Evolutionary conservation across 2,113 vertebrate genomes (phyloP), one percentile per base, ranked within the genome.

Genomic region (Arenaria interpres): DNA sequence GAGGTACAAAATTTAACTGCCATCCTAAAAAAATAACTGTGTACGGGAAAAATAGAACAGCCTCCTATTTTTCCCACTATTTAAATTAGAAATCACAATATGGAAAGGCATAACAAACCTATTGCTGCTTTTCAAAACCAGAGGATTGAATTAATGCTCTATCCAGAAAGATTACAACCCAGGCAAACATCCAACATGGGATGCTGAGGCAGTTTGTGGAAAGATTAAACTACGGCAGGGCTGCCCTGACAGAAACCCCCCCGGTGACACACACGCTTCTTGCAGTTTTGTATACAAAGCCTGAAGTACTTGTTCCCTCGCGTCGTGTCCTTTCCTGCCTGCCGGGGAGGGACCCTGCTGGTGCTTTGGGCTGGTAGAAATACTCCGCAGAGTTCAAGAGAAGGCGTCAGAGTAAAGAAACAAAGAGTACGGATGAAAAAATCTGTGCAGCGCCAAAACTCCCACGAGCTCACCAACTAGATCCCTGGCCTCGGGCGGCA

Each of bases 151-250:
- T 46, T 69, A 14, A 41, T 77, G 77, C 86, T 63, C 64, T 39
- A 25, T 27, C 63, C 79, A 77, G 62, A 32, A 85, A 83, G 83
- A 86, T 76, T 56, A 51, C 20, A 78, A 27, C 5, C 20, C 76
- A 94, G 87, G 89, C 93, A 91, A 64, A n/a, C 39, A 50, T 57
- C 86, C 87, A 81, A 7, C 37, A 3, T 33, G 3, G 10, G 90
- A 19, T 48, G 76, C 86, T 85, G 84, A 84, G 86, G 39, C 28
- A 13, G 35, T 75, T 12, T 81, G 94, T 41, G 80, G 35, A 74
- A 54, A 95, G 69, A 91, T 57, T 35, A 45, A 76, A 77, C 74
- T 35, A 23, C 85, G 48, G 90, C 83, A 90, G 50, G 48, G 83
- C 41, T 68, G 67, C 63, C 76, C 78, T 51, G 63, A 63, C 35